These are phyloP conservation scores for Acrocera orbiculus DNA, from an alignment of 2,888 invertebrate genomes.

Conservation along the genomic window DNA sequence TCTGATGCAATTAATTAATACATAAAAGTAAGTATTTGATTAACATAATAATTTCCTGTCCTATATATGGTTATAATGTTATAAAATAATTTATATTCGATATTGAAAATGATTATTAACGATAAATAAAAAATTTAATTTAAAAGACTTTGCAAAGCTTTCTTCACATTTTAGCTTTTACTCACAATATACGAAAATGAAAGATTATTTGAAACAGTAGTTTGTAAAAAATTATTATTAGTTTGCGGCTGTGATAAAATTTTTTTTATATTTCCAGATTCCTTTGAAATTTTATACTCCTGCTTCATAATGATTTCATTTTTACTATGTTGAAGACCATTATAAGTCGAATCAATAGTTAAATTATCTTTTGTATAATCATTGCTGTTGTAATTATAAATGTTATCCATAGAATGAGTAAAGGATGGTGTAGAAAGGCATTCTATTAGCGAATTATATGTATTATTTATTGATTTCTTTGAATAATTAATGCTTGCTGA, in stretches of 20 bases:
- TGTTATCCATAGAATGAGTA: no score
- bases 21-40: not conserved
- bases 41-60: not conserved
- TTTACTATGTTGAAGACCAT: no score
- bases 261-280: no score
- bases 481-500: no score
- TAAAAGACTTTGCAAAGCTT: constrained; percentile 6
- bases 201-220: constrained; percentile 20
- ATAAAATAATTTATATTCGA: not conserved
- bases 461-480: no score
- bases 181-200: constrained; percentile 28
- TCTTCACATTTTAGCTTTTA: constrained; percentile 4
- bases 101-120: not conserved
- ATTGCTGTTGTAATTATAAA: no score
- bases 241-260: constrained; percentile 1
- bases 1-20: not conserved
- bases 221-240: constrained; percentile 13
- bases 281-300: no score
- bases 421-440: no score
- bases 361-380: no score
- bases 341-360: no score
- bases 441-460: no score
- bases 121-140: not conserved
- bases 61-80: not conserved
- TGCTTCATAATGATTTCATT: no score